A percentile compares a stretch with the other conserved stretches of the same genome.
Conservation (phyloP, 2,888 invertebrate genomes). For the Euphydryas editha region DNA sequence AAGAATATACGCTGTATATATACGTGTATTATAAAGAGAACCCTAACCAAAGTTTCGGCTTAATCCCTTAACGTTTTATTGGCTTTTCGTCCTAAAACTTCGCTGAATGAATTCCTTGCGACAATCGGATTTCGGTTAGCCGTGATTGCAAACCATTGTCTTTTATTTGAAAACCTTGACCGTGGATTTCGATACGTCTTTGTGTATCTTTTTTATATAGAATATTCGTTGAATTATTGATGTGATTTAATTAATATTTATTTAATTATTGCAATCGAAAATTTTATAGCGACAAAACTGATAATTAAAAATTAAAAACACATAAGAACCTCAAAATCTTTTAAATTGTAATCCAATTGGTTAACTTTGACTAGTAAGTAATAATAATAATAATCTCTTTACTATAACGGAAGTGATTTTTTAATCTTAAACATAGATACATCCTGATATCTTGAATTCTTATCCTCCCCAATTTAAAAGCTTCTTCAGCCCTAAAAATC, state of each 20-base stretch:
- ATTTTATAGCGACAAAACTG: no score
- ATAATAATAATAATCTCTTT: no score
- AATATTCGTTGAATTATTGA: background rate
- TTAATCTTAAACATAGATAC: no score
- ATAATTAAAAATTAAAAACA: no score
- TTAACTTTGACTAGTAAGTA: no score
- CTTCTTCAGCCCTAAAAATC: no score
- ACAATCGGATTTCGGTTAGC: constrained; percentile 43
- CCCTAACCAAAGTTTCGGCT: constrained; percentile 25
- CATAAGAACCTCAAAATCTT: no score
- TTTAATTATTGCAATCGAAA: no score
- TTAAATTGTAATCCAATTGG: no score
- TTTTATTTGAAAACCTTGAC: constrained; percentile 32
- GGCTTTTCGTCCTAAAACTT: constrained; percentile 44
- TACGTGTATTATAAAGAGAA: constrained; percentile 12
- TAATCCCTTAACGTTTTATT: constrained; percentile 46
- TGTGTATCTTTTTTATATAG: background rate
- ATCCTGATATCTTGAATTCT: no score
- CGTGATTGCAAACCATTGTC: constrained; percentile 40
- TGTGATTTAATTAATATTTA: background rate
- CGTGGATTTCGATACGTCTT: background rate
- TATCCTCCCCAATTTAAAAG: no score
- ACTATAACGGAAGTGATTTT: no score
- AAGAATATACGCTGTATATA: constrained; percentile 10
- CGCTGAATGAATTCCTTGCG: constrained; percentile 37